A percentile compares a stretch with the other conserved stretches of the same genome.
Evolutionary conservation across 2,113 vertebrate species (phyloP).

Genomic region (Entosphenus tridentatus): DNA sequence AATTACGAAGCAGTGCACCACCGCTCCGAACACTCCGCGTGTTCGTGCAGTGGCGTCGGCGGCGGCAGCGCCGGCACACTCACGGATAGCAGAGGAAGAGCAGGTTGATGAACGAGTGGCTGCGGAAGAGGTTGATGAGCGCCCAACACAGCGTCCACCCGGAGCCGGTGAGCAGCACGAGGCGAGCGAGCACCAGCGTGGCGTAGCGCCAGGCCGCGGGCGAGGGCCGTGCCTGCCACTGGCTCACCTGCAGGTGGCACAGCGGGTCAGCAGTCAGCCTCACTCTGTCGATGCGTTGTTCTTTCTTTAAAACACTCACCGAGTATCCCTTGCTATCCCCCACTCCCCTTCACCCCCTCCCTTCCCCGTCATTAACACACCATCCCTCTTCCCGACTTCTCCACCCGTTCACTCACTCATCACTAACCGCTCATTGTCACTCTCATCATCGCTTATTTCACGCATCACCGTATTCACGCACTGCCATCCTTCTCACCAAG

Average conservation of each 20-base stretch:
- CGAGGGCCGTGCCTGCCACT: too few relatives aligned
- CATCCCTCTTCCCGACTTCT: not conserved
- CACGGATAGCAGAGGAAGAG: constrained; percentile 97
- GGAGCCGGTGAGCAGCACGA: constrained; percentile 68
- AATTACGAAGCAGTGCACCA: too few relatives aligned
- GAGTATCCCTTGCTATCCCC: not conserved
- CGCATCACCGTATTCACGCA: too few relatives aligned
- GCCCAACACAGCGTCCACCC: constrained; percentile 96
- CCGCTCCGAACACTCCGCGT: too few relatives aligned
- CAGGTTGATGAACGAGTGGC: constrained; percentile 83
- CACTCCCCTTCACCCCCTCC: not conserved
- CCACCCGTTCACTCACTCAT: not conserved
- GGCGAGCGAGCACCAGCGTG: constrained; percentile 40
- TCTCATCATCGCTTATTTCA: not conserved
- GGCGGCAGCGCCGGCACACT: constrained; percentile 20
- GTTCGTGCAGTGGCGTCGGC: too few relatives aligned
- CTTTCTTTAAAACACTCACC: not conserved
- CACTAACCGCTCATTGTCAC: not conserved
- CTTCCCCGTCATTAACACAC: not conserved
- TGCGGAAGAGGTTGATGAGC: constrained; percentile 72
- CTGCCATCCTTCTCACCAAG: too few relatives aligned
- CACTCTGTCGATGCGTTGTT: not conserved
- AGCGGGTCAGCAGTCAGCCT: not conserved
- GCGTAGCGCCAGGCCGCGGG: constrained; percentile 24
- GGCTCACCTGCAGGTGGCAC: too few relatives aligned